Base-by-base conservation (phyloP, 2,797 vertebrate genomes). In the Anas georgica region DNA sequence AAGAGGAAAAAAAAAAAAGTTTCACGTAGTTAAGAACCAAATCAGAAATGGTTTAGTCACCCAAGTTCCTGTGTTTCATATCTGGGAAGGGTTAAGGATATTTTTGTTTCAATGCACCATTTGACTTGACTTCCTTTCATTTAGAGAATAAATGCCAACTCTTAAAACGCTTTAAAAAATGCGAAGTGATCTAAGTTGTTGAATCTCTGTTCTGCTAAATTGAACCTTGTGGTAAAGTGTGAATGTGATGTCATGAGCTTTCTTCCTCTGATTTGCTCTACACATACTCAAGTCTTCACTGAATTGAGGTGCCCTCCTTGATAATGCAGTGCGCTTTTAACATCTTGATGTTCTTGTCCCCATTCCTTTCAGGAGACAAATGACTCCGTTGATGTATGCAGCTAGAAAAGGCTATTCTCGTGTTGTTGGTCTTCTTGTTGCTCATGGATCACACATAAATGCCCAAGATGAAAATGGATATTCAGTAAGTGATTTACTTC, bases 321-420 rank as follows among this genome's bases (percentile, higher is more conserved):
- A 31, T 70, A 62, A 35, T 54, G 18, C n/a, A 50, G 17, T 37
- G 64, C 6, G 21, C 33, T 92, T 91, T 95, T 77, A 64, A 59
- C 55, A 15, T 48, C 74, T 60, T 82, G 52, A 88, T 43, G 33
- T 50, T 11, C 15, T 22, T n/a, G 2, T 52, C 17, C 37, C n/a
- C 13, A 66, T 96, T 77, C 81, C 82, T 86, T 72, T 39, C 86
- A 99, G 99, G 88, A 98, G 94, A 90, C 95, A 95, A 25, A 98
- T 98, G 98, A 99, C 98, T 29, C 98, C 98, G 7, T 77, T 99
- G 94, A 99, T 99, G 99, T 97, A 98, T 73, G 98, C 98, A 58
- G 98, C 99, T 56, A 98, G 97, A 73, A 97, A 98, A 8, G 98
- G 98, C 31, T 97, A 97, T 95, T 84, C 97, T 91, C 98, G 97